These are phyloP conservation scores for Callinectes sapidus DNA, from an alignment of 2,888 invertebrate genomes.

Conservation along the genomic window DNA sequence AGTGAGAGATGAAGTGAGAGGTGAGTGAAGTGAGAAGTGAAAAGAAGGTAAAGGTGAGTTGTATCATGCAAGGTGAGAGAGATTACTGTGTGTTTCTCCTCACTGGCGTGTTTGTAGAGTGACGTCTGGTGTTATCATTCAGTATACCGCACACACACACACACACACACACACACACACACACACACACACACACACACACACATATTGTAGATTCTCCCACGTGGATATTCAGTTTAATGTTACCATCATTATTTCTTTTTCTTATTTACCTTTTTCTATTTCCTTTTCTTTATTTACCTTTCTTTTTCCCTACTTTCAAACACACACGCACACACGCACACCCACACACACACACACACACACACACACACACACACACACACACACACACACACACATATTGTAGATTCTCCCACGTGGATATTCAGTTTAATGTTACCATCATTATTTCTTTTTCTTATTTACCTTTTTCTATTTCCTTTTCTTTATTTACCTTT, in stretches of 20 bases:
- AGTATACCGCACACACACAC: background rate
- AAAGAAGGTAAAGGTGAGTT: background rate
- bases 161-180: constrained; percentile 25
- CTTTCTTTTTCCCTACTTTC: background rate
- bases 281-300: background rate
- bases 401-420: background rate
- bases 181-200: background rate
- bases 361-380: constrained; percentile 17
- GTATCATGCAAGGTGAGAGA: background rate
- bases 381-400: background rate
- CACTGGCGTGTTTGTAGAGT: background rate
- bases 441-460: background rate
- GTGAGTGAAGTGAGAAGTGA: background rate
- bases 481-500: background rate
- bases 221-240: background rate
- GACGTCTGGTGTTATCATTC: background rate
- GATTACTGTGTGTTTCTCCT: background rate
- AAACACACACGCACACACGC: no score
- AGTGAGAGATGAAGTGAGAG: background rate
- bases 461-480: background rate
- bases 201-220: background rate
- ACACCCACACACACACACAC: constrained; percentile 25
- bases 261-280: background rate
- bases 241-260: background rate
- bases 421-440: background rate